These are phyloP conservation scores for Torymus tubicola DNA, from an alignment of 2,888 invertebrate species.

Conservation along the genomic window DNA sequence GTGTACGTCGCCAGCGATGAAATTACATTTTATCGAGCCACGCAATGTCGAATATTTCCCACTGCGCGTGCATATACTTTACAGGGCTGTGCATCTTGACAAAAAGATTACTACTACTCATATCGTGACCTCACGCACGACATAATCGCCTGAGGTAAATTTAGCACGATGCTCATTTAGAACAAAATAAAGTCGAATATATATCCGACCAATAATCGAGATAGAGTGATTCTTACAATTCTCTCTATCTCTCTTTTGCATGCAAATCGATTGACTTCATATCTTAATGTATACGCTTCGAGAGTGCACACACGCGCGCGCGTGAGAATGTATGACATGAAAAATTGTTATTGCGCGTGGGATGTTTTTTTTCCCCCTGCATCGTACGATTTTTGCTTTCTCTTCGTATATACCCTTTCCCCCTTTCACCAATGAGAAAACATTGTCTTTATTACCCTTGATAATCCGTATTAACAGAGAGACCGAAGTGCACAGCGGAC, in stretches of 20 bases:
- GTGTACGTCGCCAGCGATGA: background rate
- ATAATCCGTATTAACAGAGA: conserved; percentile 33
- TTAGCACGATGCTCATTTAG: background rate
- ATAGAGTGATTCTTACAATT: no score
- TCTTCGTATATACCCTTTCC: background rate
- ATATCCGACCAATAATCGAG: no score
- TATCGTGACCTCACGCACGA: background rate
- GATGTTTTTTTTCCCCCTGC: background rate
- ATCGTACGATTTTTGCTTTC: background rate
- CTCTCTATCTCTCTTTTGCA: no score
- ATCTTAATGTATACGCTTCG: conserved; percentile 18
- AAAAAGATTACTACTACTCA: background rate
- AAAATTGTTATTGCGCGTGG: conserved; percentile 39
- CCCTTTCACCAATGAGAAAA: conserved; percentile 15
- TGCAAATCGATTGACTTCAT: conserved; percentile 46
- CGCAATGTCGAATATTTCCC: conserved; percentile 26
- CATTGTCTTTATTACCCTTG: conserved; percentile 33
- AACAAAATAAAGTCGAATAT: conserved; percentile 21
- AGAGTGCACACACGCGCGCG: background rate
- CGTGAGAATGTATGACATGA: no score
- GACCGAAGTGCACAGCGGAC: background rate
- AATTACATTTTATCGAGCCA: conserved; percentile 26
- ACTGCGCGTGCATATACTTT: background rate
- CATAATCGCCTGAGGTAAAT: background rate
- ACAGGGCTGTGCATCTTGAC: background rate